Base-by-base conservation (phyloP, 1,140 invertebrate genomes). In the Drosophila yakuba region DNA sequence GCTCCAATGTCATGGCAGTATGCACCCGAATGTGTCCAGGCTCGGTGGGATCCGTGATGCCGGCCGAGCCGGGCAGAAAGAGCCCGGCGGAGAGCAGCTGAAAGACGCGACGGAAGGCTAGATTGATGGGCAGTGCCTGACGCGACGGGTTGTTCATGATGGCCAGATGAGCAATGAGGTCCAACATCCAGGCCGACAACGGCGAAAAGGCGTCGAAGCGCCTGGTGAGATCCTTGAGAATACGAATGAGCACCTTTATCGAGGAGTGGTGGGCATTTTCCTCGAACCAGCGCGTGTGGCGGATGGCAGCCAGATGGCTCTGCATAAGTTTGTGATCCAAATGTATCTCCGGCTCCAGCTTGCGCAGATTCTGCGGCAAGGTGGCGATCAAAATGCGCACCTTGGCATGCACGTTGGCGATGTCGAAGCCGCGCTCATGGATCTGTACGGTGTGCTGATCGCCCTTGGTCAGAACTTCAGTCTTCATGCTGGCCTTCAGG, bases 241-340 rank as follows among this genome's bases (percentile, higher is more conserved):
- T 94, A 12, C 98, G 95, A 75, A 99, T 98, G 0, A 99, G 93
- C 12, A 94, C 94, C 94, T 99, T 99, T 52, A 99, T 98, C 35
- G 97, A 98, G 4, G 98, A 98, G 93, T 99, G 98, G 92, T 98
- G 98, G 6, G 98, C 98, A 93, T 99, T 99, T 93, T 99, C 98
- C 92, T 99, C 98, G 93, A 99, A 99, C 98, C 98, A 99, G 4
- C 98, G 95, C 38, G 97, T 97, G 93, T 99, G 98, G 61, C 98
- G 94, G 47, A 99, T 98, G 1, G 98, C 98, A 2, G 97, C 97
- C 75, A 99, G 93, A 93, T 99, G 97, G 44, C 96, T 95, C 93
- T 96, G 95, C 93, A 98, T 95, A 32, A 97, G 94, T 93, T 97
- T 97, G 59, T 95, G 95, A 80, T 98, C 96, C 91, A 98, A 93